These are phyloP conservation scores for Oreochromis grahami DNA, from an alignment of 2,797 vertebrate species.

Conservation along the genomic window DNA sequence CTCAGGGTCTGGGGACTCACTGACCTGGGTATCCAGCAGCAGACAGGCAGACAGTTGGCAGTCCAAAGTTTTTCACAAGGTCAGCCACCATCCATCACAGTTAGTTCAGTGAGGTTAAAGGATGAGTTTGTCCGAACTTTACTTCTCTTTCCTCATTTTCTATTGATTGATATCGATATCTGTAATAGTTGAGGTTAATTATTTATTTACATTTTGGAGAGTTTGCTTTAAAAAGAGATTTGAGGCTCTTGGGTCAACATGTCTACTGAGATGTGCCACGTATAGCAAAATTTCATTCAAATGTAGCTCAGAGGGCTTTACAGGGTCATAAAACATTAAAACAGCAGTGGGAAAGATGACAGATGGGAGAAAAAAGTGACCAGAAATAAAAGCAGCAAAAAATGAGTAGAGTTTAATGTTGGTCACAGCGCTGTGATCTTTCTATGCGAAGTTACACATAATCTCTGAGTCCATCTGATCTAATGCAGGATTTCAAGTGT, in stretches of 20 bases:
- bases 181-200: background rate
- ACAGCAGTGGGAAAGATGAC: background rate
- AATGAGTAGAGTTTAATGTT: background rate
- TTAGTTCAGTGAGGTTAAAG: background rate
- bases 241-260: background rate
- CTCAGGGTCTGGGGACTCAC: conserved; percentile 55
- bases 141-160: background rate
- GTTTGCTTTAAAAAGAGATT: background rate
- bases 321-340: background rate
- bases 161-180: background rate
- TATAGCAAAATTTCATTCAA: background rate
- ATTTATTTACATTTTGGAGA: background rate
- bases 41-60: conserved; percentile 43
- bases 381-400: background rate
- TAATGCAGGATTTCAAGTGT: background rate
- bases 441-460: background rate
- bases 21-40: conserved; percentile 56
- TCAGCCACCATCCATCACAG: conserved; percentile 29
- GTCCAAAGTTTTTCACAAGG: conserved; percentile 57
- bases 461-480: background rate
- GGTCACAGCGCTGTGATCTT: background rate
- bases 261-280: background rate
- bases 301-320: background rate
- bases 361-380: background rate
- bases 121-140: background rate